Percentiles rank a stretch among this genome's conserved stretches.
These are phyloP conservation scores for Harpagoxenus sublaevis DNA, from an alignment of 2,888 invertebrate species.

Conservation along the genomic window DNA sequence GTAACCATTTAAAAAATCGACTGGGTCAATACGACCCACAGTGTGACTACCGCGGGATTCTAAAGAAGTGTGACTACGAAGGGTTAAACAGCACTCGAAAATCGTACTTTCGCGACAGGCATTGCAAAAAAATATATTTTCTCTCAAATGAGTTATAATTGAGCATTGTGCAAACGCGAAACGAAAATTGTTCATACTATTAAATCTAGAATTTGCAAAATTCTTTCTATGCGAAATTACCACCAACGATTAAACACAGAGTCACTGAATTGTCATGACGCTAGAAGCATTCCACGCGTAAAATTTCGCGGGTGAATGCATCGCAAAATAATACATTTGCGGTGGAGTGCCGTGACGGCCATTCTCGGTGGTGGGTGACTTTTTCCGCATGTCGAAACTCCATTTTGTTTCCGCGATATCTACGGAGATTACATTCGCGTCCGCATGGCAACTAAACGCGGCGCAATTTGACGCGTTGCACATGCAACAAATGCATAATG, in stretches of 20 bases:
- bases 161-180: neutral
- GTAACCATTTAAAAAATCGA: too few relatives aligned
- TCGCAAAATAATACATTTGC: slow-evolving; percentile 15
- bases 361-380: neutral
- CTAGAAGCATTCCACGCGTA: neutral
- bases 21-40: too few relatives aligned
- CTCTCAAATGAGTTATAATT: neutral
- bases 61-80: too few relatives aligned
- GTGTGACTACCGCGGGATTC: too few relatives aligned
- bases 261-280: neutral
- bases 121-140: neutral
- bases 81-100: too few relatives aligned
- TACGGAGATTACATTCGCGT: slow-evolving; percentile 35
- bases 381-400: slow-evolving; percentile 16
- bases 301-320: neutral
- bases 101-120: too few relatives aligned
- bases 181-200: neutral
- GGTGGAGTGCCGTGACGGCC: neutral
- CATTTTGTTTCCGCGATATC: slow-evolving; percentile 23
- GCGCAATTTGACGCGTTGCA: slow-evolving; percentile 63
- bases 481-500: slow-evolving; percentile 77
- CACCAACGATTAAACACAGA: neutral
- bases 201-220: neutral
- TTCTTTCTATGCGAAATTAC: neutral
- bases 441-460: slow-evolving; percentile 26